phyloP scores from a whole-genome alignment of 2,888 invertebrate genomes.

The Diabrotica balteata region DNA sequence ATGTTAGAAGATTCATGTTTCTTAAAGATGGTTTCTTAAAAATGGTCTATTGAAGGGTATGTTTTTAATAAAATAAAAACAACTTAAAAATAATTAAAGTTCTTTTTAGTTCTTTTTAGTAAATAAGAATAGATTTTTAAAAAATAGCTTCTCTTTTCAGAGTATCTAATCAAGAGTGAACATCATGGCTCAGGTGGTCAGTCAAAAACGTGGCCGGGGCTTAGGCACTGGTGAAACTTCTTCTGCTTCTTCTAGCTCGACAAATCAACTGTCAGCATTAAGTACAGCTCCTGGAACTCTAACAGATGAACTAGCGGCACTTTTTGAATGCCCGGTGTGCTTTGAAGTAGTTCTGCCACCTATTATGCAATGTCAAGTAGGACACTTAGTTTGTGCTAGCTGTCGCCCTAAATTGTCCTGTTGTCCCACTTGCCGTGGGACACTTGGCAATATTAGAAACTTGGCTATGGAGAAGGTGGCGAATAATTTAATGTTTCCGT shows the following conservation, averaged over 20 bases:
- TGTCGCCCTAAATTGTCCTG: slow-evolving; percentile 96
- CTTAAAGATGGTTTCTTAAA: too few species aligned
- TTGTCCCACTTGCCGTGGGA: slow-evolving; percentile 98
- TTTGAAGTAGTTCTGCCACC: slow-evolving; percentile 99
- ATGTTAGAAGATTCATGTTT: too few species aligned
- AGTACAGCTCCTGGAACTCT: slow-evolving; percentile 68
- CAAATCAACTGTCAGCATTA: slow-evolving; percentile 48
- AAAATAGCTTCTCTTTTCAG: background rate
- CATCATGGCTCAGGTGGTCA: slow-evolving; percentile 51
- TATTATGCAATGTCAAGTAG: slow-evolving; percentile 97
- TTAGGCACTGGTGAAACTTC: slow-evolving; percentile 48
- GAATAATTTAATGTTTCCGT: slow-evolving; percentile 97
- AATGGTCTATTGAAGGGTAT: too few species aligned
- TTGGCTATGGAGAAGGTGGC: slow-evolving; percentile 99
- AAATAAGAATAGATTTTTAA: too few species aligned
- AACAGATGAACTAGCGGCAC: slow-evolving; percentile 86
- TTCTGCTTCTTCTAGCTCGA: slow-evolving; percentile 46
- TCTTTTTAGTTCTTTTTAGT: too few species aligned
- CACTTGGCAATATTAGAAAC: slow-evolving; percentile 95
- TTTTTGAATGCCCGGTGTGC: slow-evolving; percentile 97
- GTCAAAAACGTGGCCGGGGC: slow-evolving; percentile 52
- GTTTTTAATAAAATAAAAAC: too few species aligned
- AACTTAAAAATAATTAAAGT: too few species aligned
- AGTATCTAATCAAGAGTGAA: slow-evolving; percentile 5
- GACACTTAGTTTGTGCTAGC: slow-evolving; percentile 96